A percentile compares a stretch with the other conserved stretches of the same genome.
These are phyloP conservation scores for Eupristina koningsbergeri DNA, from an alignment of 1,140 invertebrate species.

Conservation along the genomic window DNA sequence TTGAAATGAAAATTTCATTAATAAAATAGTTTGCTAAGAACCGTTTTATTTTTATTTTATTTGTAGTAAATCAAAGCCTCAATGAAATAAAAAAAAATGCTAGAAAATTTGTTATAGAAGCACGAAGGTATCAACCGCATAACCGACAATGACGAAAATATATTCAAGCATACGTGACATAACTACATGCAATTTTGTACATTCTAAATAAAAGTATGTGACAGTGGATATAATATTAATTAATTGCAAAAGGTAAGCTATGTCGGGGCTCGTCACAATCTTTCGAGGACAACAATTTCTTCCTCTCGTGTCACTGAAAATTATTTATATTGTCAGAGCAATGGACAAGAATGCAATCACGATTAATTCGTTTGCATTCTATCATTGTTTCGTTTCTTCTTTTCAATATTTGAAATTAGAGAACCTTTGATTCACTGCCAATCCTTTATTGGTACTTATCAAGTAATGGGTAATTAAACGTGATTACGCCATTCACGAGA, in stretches of 20 bases:
- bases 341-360: neutral
- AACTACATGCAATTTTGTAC: too few species aligned
- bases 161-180: neutral
- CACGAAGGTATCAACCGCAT: neutral
- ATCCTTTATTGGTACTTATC: neutral
- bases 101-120: neutral
- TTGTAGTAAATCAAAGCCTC: neutral
- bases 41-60: too few species aligned
- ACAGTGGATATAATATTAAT: neutral
- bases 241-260: neutral
- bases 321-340: neutral
- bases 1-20: neutral
- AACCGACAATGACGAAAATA: neutral
- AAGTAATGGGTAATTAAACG: slow-evolving; percentile 12
- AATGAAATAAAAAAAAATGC: neutral
- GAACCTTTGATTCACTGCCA: slow-evolving; percentile 16
- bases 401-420: neutral
- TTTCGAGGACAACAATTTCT: too few species aligned
- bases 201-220: neutral
- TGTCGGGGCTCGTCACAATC: too few species aligned
- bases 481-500: slow-evolving; percentile 1
- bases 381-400: slow-evolving; percentile 6
- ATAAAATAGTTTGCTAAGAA: neutral
- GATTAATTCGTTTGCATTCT: neutral
- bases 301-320: neutral